phyloP scores from a whole-genome alignment of 2,113 vertebrate species.

The Elanus axillaris region DNA sequence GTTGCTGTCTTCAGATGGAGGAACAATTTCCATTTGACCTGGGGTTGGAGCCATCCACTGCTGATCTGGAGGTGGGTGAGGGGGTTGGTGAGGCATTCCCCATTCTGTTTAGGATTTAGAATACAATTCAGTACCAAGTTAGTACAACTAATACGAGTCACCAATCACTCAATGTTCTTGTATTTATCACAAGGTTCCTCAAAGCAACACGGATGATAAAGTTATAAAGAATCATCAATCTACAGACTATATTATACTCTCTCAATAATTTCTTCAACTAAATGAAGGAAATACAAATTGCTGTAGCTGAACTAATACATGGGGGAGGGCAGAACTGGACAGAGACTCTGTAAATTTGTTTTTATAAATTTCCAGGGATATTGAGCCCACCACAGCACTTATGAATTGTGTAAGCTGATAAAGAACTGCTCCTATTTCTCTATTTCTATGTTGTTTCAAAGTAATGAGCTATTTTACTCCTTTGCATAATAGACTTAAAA shows the following conservation, averaged over 20 bases:
- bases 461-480: not conserved
- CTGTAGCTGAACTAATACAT: not conserved
- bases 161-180: not conserved
- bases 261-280: not conserved
- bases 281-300: not conserved
- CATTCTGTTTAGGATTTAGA: constrained; percentile 85
- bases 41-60: constrained; percentile 91
- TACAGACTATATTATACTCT: not conserved
- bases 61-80: constrained; percentile 90
- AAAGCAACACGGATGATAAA: not conserved
- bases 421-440: not conserved
- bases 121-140: constrained; percentile 65
- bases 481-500: not conserved
- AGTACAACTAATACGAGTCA: not conserved
- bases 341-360: not conserved
- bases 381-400: not conserved
- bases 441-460: not conserved
- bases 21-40: constrained; percentile 94
- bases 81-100: constrained; percentile 92
- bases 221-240: not conserved
- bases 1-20: constrained; percentile 96
- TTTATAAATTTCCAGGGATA: not conserved
- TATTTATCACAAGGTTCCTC: not conserved
- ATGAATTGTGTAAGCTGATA: not conserved
- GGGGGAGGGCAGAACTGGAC: not conserved